phyloP scores from a whole-genome alignment of 2,113 vertebrate genomes.

The Onychostoma macrolepis region DNA sequence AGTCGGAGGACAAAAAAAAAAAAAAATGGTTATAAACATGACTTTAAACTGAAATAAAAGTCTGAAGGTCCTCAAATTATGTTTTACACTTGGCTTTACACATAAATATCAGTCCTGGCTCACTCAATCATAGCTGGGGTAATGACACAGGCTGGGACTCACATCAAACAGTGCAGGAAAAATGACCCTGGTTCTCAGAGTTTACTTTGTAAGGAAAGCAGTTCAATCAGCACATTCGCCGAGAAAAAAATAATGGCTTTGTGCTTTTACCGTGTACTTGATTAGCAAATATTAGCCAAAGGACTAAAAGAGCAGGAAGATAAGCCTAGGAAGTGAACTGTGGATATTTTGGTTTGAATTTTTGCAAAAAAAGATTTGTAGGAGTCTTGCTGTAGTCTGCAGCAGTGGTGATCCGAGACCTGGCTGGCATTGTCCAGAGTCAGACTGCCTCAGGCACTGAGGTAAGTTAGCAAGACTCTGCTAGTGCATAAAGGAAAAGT shows the following conservation, averaged over 20 bases:
- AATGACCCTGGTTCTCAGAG: background rate
- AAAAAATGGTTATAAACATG: conserved; percentile 50
- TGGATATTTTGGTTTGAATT: background rate
- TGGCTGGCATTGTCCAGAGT: conserved; percentile 3
- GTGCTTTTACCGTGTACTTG: background rate
- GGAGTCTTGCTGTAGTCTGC: background rate
- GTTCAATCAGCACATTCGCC: background rate
- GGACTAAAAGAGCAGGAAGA: background rate
- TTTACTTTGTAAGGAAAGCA: background rate
- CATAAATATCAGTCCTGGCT: conserved; percentile 37
- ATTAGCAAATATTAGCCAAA: background rate
- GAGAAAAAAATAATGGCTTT: background rate
- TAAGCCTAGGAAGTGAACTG: background rate
- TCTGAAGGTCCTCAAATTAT: conserved; percentile 44
- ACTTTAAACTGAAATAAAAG: conserved; percentile 57
- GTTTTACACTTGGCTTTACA: conserved; percentile 29
- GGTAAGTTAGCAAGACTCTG: background rate
- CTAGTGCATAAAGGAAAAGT: background rate
- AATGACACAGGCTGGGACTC: background rate
- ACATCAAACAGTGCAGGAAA: conserved; percentile 19
- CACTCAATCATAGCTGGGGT: conserved; percentile 32
- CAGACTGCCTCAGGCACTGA: conserved; percentile 6
- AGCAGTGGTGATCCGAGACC: background rate
- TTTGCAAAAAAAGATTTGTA: background rate
- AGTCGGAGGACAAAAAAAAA: conserved; percentile 19